These are phyloP conservation scores for Capreolus pygargus DNA, from an alignment of 2,113 vertebrate species.

Conservation along the genomic window DNA sequence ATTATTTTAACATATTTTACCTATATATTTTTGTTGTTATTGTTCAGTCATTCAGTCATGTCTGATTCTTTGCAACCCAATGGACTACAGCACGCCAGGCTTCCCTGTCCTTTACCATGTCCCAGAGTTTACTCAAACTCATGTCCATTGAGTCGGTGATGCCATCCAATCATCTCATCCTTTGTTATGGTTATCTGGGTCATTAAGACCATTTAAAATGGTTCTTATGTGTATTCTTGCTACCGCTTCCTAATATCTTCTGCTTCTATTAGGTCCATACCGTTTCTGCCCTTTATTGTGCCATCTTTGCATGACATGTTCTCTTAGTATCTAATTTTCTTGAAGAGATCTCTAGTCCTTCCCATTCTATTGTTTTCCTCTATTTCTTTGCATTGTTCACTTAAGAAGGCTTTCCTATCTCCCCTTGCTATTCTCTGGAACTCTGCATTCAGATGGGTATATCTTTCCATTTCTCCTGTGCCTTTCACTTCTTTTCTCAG, in stretches of 20 bases:
- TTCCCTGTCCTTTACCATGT: neutral
- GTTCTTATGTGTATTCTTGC: neutral
- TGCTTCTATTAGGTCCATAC: neutral
- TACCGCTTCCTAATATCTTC: neutral
- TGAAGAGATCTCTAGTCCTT: neutral
- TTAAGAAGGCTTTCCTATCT: neutral
- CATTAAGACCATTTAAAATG: neutral
- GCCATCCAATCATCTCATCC: neutral
- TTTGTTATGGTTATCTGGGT: neutral
- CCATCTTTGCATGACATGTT: neutral
- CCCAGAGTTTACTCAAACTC: neutral
- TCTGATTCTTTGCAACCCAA: neutral
- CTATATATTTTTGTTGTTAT: neutral
- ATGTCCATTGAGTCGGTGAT: rapidly evolving
- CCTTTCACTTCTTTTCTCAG: neutral
- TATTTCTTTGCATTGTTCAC: neutral
- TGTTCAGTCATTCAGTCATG: neutral
- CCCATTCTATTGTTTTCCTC: neutral
- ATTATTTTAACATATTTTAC: neutral
- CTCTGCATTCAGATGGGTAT: neutral
- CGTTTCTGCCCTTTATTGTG: neutral
- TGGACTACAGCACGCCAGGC: neutral
- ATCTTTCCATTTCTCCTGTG: neutral
- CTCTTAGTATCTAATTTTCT: neutral
- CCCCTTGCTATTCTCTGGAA: neutral